phyloP scores from a whole-genome alignment of 2,797 vertebrate genomes.

The Florisuga fusca region DNA sequence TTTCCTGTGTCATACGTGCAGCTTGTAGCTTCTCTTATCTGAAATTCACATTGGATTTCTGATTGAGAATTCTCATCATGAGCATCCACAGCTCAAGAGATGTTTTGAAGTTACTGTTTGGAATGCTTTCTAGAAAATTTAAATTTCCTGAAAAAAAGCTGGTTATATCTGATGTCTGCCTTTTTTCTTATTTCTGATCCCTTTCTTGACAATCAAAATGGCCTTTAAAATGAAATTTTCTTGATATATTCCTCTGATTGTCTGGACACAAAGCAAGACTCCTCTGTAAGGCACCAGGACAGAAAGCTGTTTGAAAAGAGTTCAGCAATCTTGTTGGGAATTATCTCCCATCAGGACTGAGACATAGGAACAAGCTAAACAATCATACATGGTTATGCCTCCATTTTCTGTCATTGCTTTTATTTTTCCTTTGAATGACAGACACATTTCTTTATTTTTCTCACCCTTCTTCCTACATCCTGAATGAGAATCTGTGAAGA shows the following conservation, averaged over 20 bases:
- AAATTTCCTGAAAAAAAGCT: neutral
- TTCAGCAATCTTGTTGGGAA: neutral
- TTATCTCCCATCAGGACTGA: neutral
- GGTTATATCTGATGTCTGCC: neutral
- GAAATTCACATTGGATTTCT: neutral
- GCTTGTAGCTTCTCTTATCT: neutral
- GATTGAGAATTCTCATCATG: neutral
- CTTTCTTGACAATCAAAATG: neutral
- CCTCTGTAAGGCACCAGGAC: neutral
- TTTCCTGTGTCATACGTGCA: neutral
- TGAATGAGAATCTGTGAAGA: neutral
- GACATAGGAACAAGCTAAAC: neutral
- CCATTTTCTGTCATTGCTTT: neutral
- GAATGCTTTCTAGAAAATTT: neutral
- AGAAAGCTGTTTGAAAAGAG: neutral
- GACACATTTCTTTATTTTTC: neutral
- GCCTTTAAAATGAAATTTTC: neutral
- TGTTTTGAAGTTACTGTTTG: neutral
- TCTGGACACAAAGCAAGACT: neutral
- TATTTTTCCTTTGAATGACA: neutral
- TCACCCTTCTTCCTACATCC: neutral
- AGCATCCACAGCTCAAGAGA: neutral
- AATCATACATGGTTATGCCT: neutral
- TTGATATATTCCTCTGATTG: neutral
- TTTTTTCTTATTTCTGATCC: neutral